These are phyloP conservation scores for Spermophilus dauricus DNA, from an alignment of 2,113 vertebrate species.

Conservation along the genomic window DNA sequence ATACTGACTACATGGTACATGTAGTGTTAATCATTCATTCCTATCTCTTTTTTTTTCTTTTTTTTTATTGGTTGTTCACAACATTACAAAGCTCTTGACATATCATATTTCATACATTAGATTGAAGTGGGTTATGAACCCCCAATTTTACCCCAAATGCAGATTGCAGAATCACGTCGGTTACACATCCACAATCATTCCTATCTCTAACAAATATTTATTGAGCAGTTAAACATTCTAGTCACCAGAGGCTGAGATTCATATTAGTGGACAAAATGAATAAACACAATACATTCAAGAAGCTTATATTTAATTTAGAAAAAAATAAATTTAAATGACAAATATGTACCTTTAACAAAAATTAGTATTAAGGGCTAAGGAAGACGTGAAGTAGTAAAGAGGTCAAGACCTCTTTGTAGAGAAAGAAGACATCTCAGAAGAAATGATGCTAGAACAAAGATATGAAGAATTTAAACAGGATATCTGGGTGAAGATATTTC, in stretches of 20 bases:
- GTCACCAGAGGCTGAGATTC: background rate
- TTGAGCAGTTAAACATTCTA: background rate
- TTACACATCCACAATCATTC: no score
- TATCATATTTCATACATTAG: no score
- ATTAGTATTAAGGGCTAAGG: no score
- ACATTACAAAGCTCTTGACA: no score
- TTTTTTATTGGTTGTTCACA: no score
- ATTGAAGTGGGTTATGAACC: no score
- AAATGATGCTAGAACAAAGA: background rate
- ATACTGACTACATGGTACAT: background rate
- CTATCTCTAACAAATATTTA: slow-evolving; percentile 32
- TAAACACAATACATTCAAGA: background rate
- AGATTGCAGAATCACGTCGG: no score
- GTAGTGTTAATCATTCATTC: slow-evolving; percentile 1
- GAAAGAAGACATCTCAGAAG: background rate
- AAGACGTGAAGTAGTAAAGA: background rate
- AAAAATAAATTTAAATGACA: background rate
- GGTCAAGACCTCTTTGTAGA: background rate
- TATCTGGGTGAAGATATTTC: background rate
- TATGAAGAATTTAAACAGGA: background rate
- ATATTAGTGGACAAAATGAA: background rate
- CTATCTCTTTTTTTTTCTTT: no score
- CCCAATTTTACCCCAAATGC: no score
- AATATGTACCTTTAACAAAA: background rate
- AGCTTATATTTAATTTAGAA: background rate